A percentile compares a stretch with the other conserved stretches of the same genome.
Conservation (phyloP, 2,888 invertebrate species). For the Gasteruption jaculator region DNA sequence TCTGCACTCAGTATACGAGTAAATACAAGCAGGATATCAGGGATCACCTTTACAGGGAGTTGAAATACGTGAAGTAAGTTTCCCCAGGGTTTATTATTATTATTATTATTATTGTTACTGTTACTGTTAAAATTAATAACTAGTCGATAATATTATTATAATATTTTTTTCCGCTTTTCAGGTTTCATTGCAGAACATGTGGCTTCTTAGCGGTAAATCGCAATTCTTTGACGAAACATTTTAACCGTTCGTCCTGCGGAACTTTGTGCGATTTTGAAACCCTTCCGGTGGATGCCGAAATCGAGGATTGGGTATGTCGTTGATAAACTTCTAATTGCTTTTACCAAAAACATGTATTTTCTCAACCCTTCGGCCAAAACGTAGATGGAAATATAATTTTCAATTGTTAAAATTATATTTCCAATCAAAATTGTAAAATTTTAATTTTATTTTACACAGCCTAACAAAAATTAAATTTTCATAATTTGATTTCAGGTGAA, state of each 20-base stretch:
- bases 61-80: constrained; percentile 63
- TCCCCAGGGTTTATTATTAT: neutral
- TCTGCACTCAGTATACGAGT: constrained; percentile 59
- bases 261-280: constrained; percentile 30
- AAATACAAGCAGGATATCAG: constrained; percentile 60
- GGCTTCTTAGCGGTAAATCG: constrained; percentile 58
- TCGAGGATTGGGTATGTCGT: constrained; percentile 57
- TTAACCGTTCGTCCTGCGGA: constrained; percentile 51
- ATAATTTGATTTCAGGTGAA: constrained; percentile 27
- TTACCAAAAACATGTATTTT: neutral
- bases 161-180: constrained; percentile 43
- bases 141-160: constrained; percentile 5
- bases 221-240: constrained; percentile 56
- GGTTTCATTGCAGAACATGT: constrained; percentile 61
- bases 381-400: neutral
- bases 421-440: neutral
- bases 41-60: constrained; percentile 65
- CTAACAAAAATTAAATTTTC: neutral
- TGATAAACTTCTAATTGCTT: constrained; percentile 20
- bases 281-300: constrained; percentile 50
- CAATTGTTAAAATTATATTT: constrained; percentile 6
- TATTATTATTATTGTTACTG: constrained; percentile 7
- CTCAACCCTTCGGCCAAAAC: no score
- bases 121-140: constrained; percentile 2
- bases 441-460: no score